phyloP scores from a whole-genome alignment of 2,113 vertebrate genomes.

The Ophiodon elongatus region DNA sequence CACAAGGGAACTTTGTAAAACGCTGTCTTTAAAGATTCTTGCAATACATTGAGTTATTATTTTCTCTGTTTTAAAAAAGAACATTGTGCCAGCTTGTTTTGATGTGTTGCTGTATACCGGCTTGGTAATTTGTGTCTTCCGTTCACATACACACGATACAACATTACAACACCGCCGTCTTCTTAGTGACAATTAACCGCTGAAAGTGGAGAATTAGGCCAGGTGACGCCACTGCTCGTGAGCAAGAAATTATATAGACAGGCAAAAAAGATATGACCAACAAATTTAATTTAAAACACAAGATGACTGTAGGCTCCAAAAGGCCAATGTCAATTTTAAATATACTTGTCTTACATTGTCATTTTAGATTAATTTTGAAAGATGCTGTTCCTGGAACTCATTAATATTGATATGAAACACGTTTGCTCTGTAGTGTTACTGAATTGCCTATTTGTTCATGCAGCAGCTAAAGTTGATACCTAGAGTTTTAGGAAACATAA shows the following conservation, averaged over 20 bases:
- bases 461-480: neutral
- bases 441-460: neutral
- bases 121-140: neutral
- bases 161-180: neutral
- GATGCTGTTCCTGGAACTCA: neutral
- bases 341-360: constrained; percentile 7
- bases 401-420: neutral
- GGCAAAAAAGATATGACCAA: constrained; percentile 24
- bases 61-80: neutral
- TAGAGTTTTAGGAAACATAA: constrained; percentile 17
- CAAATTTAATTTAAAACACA: constrained; percentile 4
- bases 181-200: neutral
- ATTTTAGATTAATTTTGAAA: constrained; percentile 40
- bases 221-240: neutral
- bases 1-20: too few relatives aligned
- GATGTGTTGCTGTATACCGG: neutral
- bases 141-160: neutral
- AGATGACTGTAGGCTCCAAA: neutral
- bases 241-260: constrained; percentile 28
- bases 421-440: neutral
- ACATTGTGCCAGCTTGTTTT: neutral
- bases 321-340: constrained; percentile 22
- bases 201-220: neutral
- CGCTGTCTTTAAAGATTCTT: neutral
- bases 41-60: neutral